Percentiles rank a stretch among this genome's conserved stretches.
phyloP scores from a whole-genome alignment of 2,797 vertebrate genomes.

The Syngnathus acus region DNA sequence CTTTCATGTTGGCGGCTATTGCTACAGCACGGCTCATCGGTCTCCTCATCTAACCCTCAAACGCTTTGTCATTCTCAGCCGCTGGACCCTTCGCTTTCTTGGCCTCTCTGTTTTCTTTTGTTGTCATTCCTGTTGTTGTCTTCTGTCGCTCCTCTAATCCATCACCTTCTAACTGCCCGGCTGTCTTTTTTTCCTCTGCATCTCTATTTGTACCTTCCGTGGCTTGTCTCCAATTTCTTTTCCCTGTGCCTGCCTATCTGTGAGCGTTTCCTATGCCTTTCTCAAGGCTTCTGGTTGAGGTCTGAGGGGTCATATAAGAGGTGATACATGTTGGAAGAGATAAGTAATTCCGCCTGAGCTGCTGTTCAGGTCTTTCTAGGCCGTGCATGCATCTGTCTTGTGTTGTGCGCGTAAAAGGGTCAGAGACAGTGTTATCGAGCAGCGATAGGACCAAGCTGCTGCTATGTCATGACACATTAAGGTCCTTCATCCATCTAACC shows the following conservation, averaged over 20 bases:
- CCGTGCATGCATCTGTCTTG: conserved; percentile 15
- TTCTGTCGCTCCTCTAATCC: conserved; percentile 15
- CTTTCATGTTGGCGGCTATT: conserved; percentile 34
- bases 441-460: conserved; percentile 42
- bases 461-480: conserved; percentile 52
- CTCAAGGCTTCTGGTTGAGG: conserved; percentile 14
- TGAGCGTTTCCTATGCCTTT: conserved; percentile 19
- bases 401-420: conserved; percentile 10
- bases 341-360: conserved; percentile 39
- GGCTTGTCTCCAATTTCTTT: conserved; percentile 24
- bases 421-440: conserved; percentile 43
- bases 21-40: conserved; percentile 19
- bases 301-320: conserved; percentile 29
- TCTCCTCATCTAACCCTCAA: conserved; percentile 19
- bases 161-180: conserved; percentile 4
- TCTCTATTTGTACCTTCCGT: conserved; percentile 42
- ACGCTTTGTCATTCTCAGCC: conserved; percentile 18
- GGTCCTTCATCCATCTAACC: conserved; percentile 66
- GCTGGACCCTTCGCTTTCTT: conserved; percentile 19
- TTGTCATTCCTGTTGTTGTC: conserved; percentile 25
- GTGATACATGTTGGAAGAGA: conserved; percentile 47
- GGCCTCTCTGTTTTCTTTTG: conserved; percentile 10
- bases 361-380: conserved; percentile 30
- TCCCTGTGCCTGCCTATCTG: conserved; percentile 18
- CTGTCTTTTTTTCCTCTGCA: conserved; percentile 13